These are phyloP conservation scores for Phylloscopus whistleri DNA, from an alignment of 2,113 vertebrate genomes.

Conservation along the genomic window DNA sequence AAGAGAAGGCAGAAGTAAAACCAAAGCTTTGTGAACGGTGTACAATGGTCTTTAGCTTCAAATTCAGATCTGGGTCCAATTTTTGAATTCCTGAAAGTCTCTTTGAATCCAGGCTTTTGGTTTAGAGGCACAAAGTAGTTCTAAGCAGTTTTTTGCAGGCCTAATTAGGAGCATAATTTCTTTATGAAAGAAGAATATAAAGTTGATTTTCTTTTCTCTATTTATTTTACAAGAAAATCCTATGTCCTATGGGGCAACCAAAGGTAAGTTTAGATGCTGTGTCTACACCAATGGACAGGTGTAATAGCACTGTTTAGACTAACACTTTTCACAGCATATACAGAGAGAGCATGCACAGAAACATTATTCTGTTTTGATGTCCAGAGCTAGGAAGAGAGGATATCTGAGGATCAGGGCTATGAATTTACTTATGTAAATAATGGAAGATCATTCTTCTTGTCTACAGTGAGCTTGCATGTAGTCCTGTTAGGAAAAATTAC, in stretches of 20 bases:
- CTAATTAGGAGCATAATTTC: not conserved
- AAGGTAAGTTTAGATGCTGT: not conserved
- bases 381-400: not conserved
- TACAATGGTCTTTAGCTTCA: not conserved
- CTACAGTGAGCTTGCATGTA: not conserved
- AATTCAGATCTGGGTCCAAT: not conserved
- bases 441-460: not conserved
- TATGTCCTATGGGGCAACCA: not conserved
- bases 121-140: not conserved
- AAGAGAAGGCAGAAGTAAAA: constrained; percentile 23
- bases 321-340: not conserved
- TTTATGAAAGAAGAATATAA: not conserved
- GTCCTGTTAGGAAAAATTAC: not conserved
- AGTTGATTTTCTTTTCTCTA: not conserved
- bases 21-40: not conserved
- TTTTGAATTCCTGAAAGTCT: not conserved
- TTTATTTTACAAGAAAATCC: not conserved
- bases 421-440: not conserved
- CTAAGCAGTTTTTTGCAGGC: not conserved
- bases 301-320: not conserved
- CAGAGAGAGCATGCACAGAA: not conserved
- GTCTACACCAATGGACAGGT: not conserved
- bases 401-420: not conserved
- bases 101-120: not conserved
- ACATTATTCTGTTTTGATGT: not conserved